Evolutionary conservation across 2,888 invertebrate species (phyloP).

Genomic region (Amphipyra tragopoginis): DNA sequence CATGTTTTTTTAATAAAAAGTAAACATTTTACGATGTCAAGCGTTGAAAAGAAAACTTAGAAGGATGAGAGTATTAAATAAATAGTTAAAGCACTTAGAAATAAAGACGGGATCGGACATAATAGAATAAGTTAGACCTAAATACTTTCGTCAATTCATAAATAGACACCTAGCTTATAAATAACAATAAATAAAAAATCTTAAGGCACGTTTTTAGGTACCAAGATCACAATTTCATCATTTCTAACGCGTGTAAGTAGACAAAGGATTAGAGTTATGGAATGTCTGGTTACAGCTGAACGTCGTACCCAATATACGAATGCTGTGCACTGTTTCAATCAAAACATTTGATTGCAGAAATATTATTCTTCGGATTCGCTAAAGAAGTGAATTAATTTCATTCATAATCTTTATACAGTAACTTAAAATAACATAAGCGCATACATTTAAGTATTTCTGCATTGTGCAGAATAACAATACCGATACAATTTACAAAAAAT

Average conservation of each 20-base stretch:
- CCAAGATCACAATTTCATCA: constrained; percentile 87
- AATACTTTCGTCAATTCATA: constrained; percentile 83
- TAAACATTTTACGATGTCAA: constrained; percentile 50
- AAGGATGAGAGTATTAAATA: constrained; percentile 66
- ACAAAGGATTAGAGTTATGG: constrained; percentile 80
- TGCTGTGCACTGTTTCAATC: constrained; percentile 64
- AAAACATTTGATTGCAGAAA: constrained; percentile 70
- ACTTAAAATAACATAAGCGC: constrained; percentile 87
- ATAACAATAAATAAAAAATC: constrained; percentile 88
- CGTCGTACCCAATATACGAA: constrained; percentile 53
- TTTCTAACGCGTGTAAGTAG: constrained; percentile 73
- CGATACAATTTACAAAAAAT: constrained; percentile 90
- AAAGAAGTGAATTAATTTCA: constrained; percentile 71
- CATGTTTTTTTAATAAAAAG: constrained; percentile 25
- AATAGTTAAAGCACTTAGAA: constrained; percentile 74
- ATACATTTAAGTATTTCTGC: constrained; percentile 89
- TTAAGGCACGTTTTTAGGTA: constrained; percentile 88
- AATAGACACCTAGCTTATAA: constrained; percentile 86
- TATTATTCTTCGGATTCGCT: constrained; percentile 76
- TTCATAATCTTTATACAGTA: constrained; percentile 81
- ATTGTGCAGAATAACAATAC: constrained; percentile 90
- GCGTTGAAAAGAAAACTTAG: constrained; percentile 62
- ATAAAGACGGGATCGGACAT: constrained; percentile 70
- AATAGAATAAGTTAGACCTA: constrained; percentile 77
- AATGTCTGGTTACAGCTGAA: constrained; percentile 81